phyloP scores from a whole-genome alignment of 2,888 invertebrate species.

The Dexiosoma caninum region DNA sequence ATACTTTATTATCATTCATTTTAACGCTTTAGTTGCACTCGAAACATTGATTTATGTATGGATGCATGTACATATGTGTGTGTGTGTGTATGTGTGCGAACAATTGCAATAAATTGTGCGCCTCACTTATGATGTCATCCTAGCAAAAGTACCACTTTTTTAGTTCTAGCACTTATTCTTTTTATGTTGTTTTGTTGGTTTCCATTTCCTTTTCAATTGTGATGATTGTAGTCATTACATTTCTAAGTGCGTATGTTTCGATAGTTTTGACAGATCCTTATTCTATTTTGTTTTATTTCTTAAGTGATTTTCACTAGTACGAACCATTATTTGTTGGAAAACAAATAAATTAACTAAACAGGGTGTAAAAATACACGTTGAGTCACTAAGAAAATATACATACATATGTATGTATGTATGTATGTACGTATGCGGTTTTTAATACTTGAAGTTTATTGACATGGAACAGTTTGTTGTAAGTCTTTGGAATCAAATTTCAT shows the following conservation, averaged over 20 bases:
- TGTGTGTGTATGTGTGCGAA: too few species aligned
- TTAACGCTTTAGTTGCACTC: not conserved
- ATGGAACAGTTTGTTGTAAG: slow-evolving; percentile 42
- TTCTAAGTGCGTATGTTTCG: not conserved
- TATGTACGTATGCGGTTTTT: slow-evolving; percentile 58
- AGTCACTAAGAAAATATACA: not conserved
- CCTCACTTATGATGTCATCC: slow-evolving; percentile 53
- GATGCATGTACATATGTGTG: not conserved
- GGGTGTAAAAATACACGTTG: not conserved
- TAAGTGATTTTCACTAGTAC: not conserved
- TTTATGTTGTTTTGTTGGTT: slow-evolving; percentile 15
- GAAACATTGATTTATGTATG: not conserved
- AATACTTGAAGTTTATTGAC: slow-evolving; percentile 56
- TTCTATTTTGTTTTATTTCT: not conserved
- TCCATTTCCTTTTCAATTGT: slow-evolving; percentile 34
- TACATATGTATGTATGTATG: too few species aligned
- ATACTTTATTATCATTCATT: slow-evolving; percentile 15
- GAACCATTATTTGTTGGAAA: not conserved
- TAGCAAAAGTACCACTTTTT: slow-evolving; percentile 22
- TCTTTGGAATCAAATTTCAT: slow-evolving; percentile 55
- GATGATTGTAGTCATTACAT: slow-evolving; percentile 11
- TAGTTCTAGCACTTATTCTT: not conserved
- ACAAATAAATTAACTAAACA: not conserved
- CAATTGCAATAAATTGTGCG: not conserved
- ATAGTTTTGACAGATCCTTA: slow-evolving; percentile 3